These are phyloP conservation scores for Gobiocypris rarus DNA, from an alignment of 2,113 vertebrate species.

Conservation along the genomic window DNA sequence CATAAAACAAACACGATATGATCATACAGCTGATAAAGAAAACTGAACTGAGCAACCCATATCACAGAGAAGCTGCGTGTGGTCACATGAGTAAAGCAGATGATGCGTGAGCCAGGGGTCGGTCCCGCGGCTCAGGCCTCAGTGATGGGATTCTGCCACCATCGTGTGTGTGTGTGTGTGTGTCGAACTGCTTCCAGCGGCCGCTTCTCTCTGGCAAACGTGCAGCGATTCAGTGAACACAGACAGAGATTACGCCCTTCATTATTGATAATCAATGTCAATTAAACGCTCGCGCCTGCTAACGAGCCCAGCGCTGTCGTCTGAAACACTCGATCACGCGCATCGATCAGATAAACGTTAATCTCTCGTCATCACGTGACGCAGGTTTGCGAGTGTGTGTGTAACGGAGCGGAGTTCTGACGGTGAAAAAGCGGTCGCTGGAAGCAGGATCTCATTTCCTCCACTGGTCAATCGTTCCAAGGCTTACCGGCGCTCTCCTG, in stretches of 20 bases:
- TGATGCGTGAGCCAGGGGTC: neutral
- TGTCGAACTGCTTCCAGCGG: conserved; percentile 85
- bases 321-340: neutral
- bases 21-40: conserved; percentile 44
- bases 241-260: neutral
- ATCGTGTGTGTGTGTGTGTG: conserved; percentile 77
- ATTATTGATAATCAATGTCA: conserved; percentile 17
- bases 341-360: neutral
- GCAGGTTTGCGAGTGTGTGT: too few species aligned
- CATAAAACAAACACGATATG: conserved; percentile 61
- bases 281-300: neutral
- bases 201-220: conserved; percentile 41
- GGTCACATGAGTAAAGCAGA: conserved; percentile 8
- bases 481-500: conserved; percentile 99
- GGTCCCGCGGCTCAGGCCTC: conserved; percentile 70
- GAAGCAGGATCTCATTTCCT: conserved; percentile 84
- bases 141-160: conserved; percentile 89
- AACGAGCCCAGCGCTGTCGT: neutral
- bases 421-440: conserved; percentile 73
- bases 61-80: conserved; percentile 65
- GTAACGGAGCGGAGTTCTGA: too few species aligned
- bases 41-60: conserved; percentile 61
- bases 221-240: neutral
- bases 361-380: too few species aligned
- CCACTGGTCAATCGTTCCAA: conserved; percentile 86